phyloP scores from a whole-genome alignment of 2,888 invertebrate species.

The Drosophila pseudotakahashii region DNA sequence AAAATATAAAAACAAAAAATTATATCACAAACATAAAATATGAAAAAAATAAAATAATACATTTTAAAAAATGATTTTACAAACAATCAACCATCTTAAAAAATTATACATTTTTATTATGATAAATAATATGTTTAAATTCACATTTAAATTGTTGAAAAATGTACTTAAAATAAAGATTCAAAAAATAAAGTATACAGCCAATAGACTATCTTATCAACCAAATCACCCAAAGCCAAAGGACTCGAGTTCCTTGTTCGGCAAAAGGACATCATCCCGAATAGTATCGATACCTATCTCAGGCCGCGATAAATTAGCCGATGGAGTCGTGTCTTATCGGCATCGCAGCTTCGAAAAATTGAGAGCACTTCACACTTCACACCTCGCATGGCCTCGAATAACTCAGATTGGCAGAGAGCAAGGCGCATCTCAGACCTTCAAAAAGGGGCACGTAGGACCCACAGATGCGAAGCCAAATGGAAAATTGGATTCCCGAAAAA shows the following conservation, averaged over 20 bases:
- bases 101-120: too few species aligned
- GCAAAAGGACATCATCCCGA: conserved; percentile 1
- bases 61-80: too few species aligned
- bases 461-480: conserved; percentile 44
- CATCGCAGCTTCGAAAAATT: conserved; percentile 34
- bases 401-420: not conserved
- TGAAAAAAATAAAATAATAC: too few species aligned
- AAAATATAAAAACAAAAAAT: too few species aligned
- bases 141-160: too few species aligned
- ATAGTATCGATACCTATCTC: conserved; percentile 17
- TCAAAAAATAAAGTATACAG: too few species aligned
- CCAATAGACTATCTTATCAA: not conserved
- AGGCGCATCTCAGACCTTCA: not conserved
- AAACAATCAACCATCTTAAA: too few species aligned
- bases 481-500: conserved; percentile 61
- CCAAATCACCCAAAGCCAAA: not conserved
- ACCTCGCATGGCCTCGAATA: conserved; percentile 38
- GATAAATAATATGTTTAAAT: too few species aligned
- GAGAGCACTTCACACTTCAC: conserved; percentile 39
- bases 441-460: conserved; percentile 4
- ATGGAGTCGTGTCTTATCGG: conserved; percentile 50
- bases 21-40: too few species aligned
- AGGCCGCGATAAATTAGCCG: conserved; percentile 40
- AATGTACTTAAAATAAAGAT: too few species aligned
- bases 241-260: too few species aligned